Evolutionary conservation across 2,888 invertebrate species (phyloP), one percentile per base, ranked within the genome.

Genomic region (Protophormia terraenovae): DNA sequence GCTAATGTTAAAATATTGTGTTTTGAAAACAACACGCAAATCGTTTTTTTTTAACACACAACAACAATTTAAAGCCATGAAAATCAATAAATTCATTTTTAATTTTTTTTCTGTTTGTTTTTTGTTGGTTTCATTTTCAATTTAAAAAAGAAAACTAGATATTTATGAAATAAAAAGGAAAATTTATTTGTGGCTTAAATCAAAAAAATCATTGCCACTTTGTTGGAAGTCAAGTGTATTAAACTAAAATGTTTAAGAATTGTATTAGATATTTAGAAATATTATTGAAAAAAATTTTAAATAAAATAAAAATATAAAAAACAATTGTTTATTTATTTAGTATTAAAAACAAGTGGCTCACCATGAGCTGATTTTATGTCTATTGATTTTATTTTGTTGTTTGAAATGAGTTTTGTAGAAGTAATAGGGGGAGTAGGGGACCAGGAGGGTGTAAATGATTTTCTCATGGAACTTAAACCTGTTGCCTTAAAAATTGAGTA

Each of bases 21-120:
- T 75, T 50, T 67, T 32, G 7, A 41, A 41, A 81, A 32, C 50
- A 80, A 76, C 84, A 84, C 84, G 84, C 80, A 84, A 84, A 72
- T 80, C 41, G 45, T 80, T 14, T 75, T n/a, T n/a, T n/a, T n/a
- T 75, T 45, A 75, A 72, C 14, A 58, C 58, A 72, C 73, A 47
- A 22, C 27, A 50, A 7, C 22, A 19, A 2, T 60, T 66, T 35
- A 19, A 47, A 47, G 32, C 27, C 66, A 73, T 50, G 55, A 73
- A 73, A 80, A 80, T 80, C 64, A 80, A 80, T 80, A 80, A 55
- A 50, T 71, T 10, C 7, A 53, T 32, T n/a, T n/a, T n/a, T n/a
- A n/a, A n/a, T n/a, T n/a, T n/a, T n/a, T n/a, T n/a, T n/a, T n/a
- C n/a, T 3, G n/a, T 38, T 71, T 16, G 3, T 66, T 77, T 55